These are phyloP conservation scores for Microvelia longipes DNA, from an alignment of 1,140 invertebrate species.

Conservation along the genomic window DNA sequence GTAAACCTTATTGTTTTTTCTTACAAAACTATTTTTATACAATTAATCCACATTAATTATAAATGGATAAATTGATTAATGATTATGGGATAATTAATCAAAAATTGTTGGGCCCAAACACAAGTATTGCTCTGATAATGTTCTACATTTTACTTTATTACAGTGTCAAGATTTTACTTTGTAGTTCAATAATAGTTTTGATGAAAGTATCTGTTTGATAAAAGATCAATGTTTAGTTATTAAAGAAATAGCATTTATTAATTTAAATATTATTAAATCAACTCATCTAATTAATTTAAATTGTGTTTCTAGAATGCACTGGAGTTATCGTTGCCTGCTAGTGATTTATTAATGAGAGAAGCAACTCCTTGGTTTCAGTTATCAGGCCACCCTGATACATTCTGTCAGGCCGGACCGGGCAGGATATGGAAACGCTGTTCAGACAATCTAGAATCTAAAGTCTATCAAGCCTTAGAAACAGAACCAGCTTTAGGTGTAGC, in stretches of 20 bases:
- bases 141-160: too few species aligned
- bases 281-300: too few species aligned
- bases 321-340: conserved; percentile 79
- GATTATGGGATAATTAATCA: too few species aligned
- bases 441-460: conserved; percentile 47
- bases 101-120: too few species aligned
- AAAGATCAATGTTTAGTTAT: conserved; percentile 13
- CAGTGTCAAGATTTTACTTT: too few species aligned
- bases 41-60: too few species aligned
- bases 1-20: neutral
- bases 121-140: too few species aligned
- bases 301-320: conserved; percentile 78
- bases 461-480: conserved; percentile 64
- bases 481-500: conserved; percentile 65
- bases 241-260: too few species aligned
- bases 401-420: conserved; percentile 82
- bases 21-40: too few species aligned
- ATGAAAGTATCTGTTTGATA: neutral
- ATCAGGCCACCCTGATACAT: conserved; percentile 80
- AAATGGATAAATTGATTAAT: too few species aligned
- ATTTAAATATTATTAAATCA: too few species aligned
- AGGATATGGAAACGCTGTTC: conserved; percentile 28
- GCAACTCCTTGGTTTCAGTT: conserved; percentile 76
- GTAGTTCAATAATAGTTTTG: neutral
- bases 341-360: conserved; percentile 54